phyloP scores from a whole-genome alignment of 2,888 invertebrate genomes.

The Clepsis dumicolana region DNA sequence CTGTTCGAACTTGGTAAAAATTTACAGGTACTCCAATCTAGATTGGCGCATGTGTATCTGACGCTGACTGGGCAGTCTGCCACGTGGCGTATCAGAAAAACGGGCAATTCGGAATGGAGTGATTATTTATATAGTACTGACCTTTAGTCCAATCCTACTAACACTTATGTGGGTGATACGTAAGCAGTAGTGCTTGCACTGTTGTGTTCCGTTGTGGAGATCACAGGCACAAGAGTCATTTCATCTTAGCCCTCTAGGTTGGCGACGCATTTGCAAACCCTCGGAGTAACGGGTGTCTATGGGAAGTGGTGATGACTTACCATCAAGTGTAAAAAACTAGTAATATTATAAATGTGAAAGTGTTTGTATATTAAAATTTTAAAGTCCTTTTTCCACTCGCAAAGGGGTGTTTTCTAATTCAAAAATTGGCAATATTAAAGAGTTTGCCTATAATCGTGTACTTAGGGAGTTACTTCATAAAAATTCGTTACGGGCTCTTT shows the following conservation, averaged over 20 bases:
- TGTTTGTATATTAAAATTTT: too few species aligned
- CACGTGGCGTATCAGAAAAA: background rate
- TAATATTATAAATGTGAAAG: too few species aligned
- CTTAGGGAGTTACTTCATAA: conserved; percentile 14
- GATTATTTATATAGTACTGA: background rate
- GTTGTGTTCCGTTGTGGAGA: too few species aligned
- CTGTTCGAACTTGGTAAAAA: background rate
- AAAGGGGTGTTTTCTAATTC: background rate
- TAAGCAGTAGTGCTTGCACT: too few species aligned
- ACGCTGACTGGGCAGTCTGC: background rate
- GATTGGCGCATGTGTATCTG: background rate
- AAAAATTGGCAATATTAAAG: conserved; percentile 8
- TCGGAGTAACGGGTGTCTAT: too few species aligned
- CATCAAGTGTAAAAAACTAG: too few species aligned
- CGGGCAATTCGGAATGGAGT: background rate
- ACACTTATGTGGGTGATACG: too few species aligned
- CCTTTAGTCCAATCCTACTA: too few species aligned
- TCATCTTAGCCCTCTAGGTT: too few species aligned
- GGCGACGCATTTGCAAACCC: too few species aligned
- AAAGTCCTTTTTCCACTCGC: background rate
- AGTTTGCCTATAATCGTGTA: conserved; percentile 16
- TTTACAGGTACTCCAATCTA: background rate
- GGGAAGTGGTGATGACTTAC: too few species aligned
- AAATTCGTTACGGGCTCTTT: conserved; percentile 25
- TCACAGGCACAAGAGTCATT: too few species aligned